Percentiles rank a stretch among this genome's conserved stretches.
These are phyloP conservation scores for Baccha elongata DNA, from an alignment of 2,888 invertebrate genomes.

Conservation along the genomic window DNA sequence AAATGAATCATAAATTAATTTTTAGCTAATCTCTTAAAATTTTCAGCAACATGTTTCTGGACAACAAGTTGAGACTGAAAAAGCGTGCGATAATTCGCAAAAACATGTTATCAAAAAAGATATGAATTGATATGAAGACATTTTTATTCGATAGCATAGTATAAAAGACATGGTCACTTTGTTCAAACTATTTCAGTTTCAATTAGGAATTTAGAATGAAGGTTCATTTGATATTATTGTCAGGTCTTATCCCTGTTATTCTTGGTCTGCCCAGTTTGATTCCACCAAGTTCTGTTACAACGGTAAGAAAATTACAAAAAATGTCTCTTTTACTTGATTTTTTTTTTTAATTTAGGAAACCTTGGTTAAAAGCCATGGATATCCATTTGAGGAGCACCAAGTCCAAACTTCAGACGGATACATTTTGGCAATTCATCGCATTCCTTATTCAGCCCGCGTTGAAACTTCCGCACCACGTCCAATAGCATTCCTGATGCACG, in stretches of 20 bases:
- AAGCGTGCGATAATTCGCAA: no score
- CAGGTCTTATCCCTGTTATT: slow-evolving; percentile 4
- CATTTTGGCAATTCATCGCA: slow-evolving; percentile 78
- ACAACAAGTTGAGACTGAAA: neutral
- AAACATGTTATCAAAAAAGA: neutral
- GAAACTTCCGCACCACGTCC: slow-evolving; percentile 72
- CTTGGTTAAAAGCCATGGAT: slow-evolving; percentile 76
- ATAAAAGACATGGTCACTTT: slow-evolving; percentile 1
- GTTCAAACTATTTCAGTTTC: neutral
- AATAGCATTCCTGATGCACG: slow-evolving; percentile 78
- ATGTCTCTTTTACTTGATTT: no score
- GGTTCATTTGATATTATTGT: slow-evolving; percentile 12
- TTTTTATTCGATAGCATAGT: no score
- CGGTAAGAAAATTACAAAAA: slow-evolving; percentile 3
- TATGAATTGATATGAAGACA: neutral
- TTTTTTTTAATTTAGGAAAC: slow-evolving; percentile 72
- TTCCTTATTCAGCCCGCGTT: slow-evolving; percentile 76
- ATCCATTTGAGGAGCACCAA: slow-evolving; percentile 83
- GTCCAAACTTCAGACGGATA: slow-evolving; percentile 83
- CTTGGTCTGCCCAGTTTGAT: neutral
- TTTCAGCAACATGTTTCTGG: slow-evolving; percentile 1
- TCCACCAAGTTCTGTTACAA: slow-evolving; percentile 19
- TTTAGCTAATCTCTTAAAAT: neutral
- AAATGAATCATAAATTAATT: neutral
- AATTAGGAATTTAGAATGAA: neutral